Conservation (phyloP, 2,797 vertebrate species). For the Knipowitschia caucasica region DNA sequence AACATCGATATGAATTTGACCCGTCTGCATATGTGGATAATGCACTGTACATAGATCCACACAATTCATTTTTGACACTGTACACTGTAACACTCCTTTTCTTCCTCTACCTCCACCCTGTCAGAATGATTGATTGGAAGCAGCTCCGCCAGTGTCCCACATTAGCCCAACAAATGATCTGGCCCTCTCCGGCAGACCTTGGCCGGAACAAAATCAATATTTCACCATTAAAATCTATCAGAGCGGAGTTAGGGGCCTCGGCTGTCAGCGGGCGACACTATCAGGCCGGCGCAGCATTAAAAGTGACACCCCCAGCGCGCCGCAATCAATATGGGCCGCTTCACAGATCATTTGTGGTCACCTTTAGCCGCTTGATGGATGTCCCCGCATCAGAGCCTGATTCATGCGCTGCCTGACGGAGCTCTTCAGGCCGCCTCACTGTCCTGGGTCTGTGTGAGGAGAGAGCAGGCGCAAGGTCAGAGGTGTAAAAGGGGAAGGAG, state of each 20-base stretch:
- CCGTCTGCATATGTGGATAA: not conserved
- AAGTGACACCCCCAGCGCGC: constrained; percentile 92
- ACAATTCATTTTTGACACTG: not conserved
- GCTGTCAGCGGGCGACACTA: constrained; percentile 87
- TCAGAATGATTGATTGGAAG: constrained; percentile 91
- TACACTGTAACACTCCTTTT: not conserved
- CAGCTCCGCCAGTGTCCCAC: constrained; percentile 83
- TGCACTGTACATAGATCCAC: not conserved
- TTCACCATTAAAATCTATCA: constrained; percentile 93
- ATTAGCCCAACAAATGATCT: constrained; percentile 94
- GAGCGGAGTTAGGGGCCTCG: constrained; percentile 83
- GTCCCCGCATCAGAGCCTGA: constrained; percentile 84
- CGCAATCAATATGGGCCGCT: constrained; percentile 94
- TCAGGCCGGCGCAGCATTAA: constrained; percentile 90
- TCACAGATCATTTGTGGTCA: constrained; percentile 96
- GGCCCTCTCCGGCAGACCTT: constrained; percentile 92
- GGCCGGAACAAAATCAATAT: constrained; percentile 93
- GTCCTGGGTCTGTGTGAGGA: too few species aligned
- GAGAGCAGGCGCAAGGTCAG: too few species aligned
- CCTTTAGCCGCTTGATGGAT: constrained; percentile 88
- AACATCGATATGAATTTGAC: too few species aligned
- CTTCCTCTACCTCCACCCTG: constrained; percentile 58
- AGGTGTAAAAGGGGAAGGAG: too few species aligned
- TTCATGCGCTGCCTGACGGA: constrained; percentile 92
- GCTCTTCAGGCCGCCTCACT: constrained; percentile 88